Evolutionary conservation across 2,113 vertebrate genomes (phyloP), one percentile per base, ranked within the genome.

Genomic region (Setophaga coronata): DNA sequence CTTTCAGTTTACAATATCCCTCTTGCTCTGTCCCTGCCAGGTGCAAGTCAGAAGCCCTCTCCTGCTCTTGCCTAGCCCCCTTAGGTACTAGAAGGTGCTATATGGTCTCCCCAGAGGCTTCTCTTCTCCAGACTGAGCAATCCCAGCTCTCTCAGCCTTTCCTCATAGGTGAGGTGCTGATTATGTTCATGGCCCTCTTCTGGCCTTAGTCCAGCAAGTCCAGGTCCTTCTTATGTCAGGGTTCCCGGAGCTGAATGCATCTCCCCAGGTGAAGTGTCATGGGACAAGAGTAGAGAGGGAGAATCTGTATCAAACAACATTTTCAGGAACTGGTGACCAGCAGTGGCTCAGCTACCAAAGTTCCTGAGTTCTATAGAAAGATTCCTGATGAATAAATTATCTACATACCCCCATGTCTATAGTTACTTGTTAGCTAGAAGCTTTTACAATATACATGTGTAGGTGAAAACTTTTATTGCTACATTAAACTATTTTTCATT

Each of bases 1-100:
- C 38, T 40, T 45, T n/a, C 53, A 60, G 7, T n/a, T 38, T 54
- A 54, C n/a, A 34, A 20, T 34, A 54, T 47, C 25, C 19, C 20
- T 45, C 19, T n/a, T 47, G 8, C 31, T 40, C 31, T 53, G 4
- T 12, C 24, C 8, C 19, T 34, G 43, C 21, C 14, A 16, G 20
- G 7, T 4, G 2, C 38, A 53, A 53, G n/a, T 14, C 11, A 18
- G 28, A 82, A 53, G 23, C 23, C 38, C 23, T 74, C 28, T 58
- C 10, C 69, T 47, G 19, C 7, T 25, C 13, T 60, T 36, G 29
- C 2, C 0, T 7, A n/a, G 6, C 4, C 26, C 13, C 15, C 61
- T 40, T 18, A 18, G 29, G 18, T 18, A 26, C 14, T 18, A 12
- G 17, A 67, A 74, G 28, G 6, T 19, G 7, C 38, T 31, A 2